Evolutionary conservation across 2,797 vertebrate genomes (phyloP), one percentile per base, ranked within the genome.

Genomic region (Gallinago solitaria): DNA sequence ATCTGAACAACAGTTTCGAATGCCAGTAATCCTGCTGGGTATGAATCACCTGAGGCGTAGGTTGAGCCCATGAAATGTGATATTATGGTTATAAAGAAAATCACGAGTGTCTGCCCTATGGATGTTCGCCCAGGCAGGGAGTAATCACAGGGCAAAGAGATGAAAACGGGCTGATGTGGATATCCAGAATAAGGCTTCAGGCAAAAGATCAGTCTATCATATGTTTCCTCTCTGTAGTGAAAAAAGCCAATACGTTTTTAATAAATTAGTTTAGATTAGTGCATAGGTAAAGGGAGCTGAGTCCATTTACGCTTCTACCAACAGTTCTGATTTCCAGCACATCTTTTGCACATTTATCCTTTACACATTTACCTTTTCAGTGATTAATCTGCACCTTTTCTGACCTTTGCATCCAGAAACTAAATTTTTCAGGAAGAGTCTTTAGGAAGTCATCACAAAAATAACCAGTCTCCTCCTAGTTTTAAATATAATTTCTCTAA

Each of bases 41-140:
- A 15, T 87, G 92, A 94, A 84, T 82, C 70, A 89, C 45, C 53
- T 64, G 78, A 77, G 39, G 47, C 0, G 0, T 37, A 78, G 30
- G 43, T 30, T 80, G 64, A 87, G 65, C 60, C 71, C 1, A 0
- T 57, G 87, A 71, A 91, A 70, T 9, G 13, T 12, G 91, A 17
- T 65, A 17, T 48, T 73, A 25, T 25, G 64, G 23, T 81, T 79
- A 16, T 11, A 43, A 37, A 87, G 70, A 39, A 60, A 65, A 83
- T 68, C 1, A 5, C 7, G 33, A 5, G 51, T 57, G 47, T 69
- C 59, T 76, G 76, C 27, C 39, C 43, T 0, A 0, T n/a, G 43
- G 57, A 41, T 41, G 7, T 82, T 35, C 59, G 83, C 0, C 0
- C 68, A 63, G 67, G 30, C 51, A 61, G 51, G 35, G 41, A 87